Evolutionary conservation across 1,140 invertebrate genomes (phyloP).

Genomic region (Tetramorium alpestre): DNA sequence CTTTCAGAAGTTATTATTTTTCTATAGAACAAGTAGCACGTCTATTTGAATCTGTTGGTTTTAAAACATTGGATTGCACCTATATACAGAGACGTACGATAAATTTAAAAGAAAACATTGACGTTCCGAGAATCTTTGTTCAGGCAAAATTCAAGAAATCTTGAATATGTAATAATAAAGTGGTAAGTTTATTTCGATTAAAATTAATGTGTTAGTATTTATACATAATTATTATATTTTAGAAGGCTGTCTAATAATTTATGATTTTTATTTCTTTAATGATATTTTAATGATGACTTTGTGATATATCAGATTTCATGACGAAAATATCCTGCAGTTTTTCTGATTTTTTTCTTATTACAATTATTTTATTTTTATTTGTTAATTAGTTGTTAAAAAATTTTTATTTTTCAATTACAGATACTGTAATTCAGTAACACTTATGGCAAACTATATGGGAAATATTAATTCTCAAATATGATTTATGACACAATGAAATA

Average conservation of each 20-base stretch:
- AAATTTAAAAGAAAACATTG: conserved; percentile 96
- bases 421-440: background rate
- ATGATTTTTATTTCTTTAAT: background rate
- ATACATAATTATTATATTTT: background rate
- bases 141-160: conserved; percentile 94
- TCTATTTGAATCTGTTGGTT: conserved; percentile 89
- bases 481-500: background rate
- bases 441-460: background rate
- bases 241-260: background rate
- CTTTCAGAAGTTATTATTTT: conserved; percentile 93
- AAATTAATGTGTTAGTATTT: background rate
- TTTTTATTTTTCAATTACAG: background rate
- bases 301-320: background rate
- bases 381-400: background rate
- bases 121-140: conserved; percentile 96
- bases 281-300: conserved; percentile 26
- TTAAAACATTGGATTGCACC: conserved; percentile 88
- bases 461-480: background rate
- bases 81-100: conserved; percentile 95
- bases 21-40: conserved; percentile 88
- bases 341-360: background rate
- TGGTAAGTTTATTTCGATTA: conserved; percentile 33
- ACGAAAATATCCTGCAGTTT: conserved; percentile 29
- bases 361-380: background rate
- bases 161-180: conserved; percentile 61